Conservation (phyloP, 2,113 vertebrate species). For the Odobenus rosmarus region DNA sequence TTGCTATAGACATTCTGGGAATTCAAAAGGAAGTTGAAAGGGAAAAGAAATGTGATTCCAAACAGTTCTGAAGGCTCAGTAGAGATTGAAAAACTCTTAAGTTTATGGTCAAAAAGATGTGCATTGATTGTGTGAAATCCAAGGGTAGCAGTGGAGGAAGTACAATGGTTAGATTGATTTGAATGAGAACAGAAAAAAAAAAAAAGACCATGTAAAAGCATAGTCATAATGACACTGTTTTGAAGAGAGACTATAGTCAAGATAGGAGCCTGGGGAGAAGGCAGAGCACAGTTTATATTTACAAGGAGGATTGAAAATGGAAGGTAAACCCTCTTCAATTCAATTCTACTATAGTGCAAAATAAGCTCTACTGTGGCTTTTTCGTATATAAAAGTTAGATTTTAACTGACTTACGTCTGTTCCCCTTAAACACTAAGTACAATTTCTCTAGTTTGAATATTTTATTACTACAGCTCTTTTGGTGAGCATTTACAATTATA, state of each 20-base stretch:
- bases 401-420: not conserved
- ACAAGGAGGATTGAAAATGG: not conserved
- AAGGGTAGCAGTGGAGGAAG: not conserved
- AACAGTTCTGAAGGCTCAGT: not conserved
- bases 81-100: not conserved
- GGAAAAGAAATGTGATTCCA: not conserved
- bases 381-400: not conserved
- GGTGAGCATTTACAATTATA: constrained; percentile 43
- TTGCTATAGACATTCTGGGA: not conserved
- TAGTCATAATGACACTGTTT: not conserved
- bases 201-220: not conserved
- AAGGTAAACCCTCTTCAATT: not conserved
- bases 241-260: not conserved
- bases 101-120: not conserved
- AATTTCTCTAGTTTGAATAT: constrained; percentile 43
- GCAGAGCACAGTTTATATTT: not conserved
- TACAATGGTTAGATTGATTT: not conserved
- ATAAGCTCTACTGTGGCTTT: not conserved
- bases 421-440: constrained; percentile 34
- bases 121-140: not conserved
- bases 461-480: constrained; percentile 37
- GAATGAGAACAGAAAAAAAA: not conserved
- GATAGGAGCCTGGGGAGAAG: not conserved
- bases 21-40: constrained; percentile 1
- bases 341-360: not conserved